A percentile compares a stretch with the other conserved stretches of the same genome.
These are phyloP conservation scores for Paramormyrops kingsleyae DNA, from an alignment of 2,113 vertebrate species.

Conservation along the genomic window DNA sequence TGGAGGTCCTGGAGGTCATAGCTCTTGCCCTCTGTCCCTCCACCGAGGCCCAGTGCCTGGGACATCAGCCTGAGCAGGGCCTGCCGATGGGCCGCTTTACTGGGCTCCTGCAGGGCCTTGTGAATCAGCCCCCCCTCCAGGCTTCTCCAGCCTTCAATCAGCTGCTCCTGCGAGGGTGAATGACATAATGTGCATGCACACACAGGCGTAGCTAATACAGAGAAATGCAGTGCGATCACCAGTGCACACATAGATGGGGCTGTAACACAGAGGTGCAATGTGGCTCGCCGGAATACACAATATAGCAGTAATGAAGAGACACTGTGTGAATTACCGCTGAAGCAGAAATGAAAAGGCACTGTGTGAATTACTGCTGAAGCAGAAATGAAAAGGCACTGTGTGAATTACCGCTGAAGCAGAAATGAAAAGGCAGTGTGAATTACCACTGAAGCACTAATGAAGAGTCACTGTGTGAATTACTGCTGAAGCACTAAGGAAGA, in stretches of 20 bases:
- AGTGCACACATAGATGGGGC: background rate
- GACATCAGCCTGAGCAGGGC: conserved; percentile 62
- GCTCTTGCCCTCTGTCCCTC: conserved; percentile 27
- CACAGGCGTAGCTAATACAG: background rate
- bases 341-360: background rate
- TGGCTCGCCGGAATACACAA: background rate
- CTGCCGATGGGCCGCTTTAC: conserved; percentile 35
- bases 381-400: too few relatives aligned
- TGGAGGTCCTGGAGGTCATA: conserved; percentile 53
- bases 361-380: too few relatives aligned
- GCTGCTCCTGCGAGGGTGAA: conserved; percentile 40
- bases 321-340: background rate
- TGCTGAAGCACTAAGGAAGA: too few relatives aligned
- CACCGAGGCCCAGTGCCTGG: conserved; percentile 54
- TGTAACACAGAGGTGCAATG: background rate
- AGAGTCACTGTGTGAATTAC: too few relatives aligned
- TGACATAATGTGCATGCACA: background rate
- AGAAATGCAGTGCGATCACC: background rate
- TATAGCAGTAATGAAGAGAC: background rate
- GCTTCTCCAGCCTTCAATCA: conserved; percentile 47
- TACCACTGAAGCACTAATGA: too few relatives aligned
- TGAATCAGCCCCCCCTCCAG: conserved; percentile 56
- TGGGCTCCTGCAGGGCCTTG: conserved; percentile 52
- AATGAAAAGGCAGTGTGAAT: too few relatives aligned
- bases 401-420: too few relatives aligned